Evolutionary conservation across 1,140 invertebrate species (phyloP), one percentile per base, ranked within the genome.

Genomic region (Tetragonula clypearis): DNA sequence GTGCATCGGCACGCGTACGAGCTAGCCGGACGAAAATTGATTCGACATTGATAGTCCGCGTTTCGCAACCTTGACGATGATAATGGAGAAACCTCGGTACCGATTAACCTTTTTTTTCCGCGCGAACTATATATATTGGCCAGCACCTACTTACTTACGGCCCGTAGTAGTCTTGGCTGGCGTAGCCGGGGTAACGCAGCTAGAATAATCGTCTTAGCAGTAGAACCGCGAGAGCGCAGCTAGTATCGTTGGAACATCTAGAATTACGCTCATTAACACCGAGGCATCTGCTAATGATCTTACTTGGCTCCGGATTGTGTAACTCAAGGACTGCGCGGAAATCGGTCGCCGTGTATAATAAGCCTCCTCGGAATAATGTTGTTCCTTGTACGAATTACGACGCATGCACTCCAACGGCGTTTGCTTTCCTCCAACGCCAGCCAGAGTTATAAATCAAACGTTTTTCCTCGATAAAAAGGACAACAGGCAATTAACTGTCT

Each of bases 191-290:
- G 76, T 58, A 72, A 73, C 69, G 69, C 35, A 82, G 85, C 76
- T 72, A 66, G 88, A 86, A 88, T 90, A 90, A 90, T 90, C 88
- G 88, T 90, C 89, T 90, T 90, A 90, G 80, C 79, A 84, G 58
- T 74, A 88, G 89, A 90, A 85, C 84, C 86, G 77, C 80, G 73
- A 82, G 76, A 60, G 53, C 60, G 75, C 53, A 81, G 83, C 79
- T 82, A 88, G 88, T 90, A 90, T 90, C 89, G 88, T 72, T 84
- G 84, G 82, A 88, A 90, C 89, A 90, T 90, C 89, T 90, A 90
- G 89, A 90, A 90, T 90, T 90, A 90, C 89, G 89, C 89, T 90
- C 87, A 90, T 90, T 90, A 90, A 90, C 89, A 90, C 89, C 86
- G 79, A 88, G 88, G 89, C 89, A 90, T 90, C 88, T 88, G 88